Evolutionary conservation across 1,140 invertebrate species (phyloP).

Genomic region (Amyelois transitella): DNA sequence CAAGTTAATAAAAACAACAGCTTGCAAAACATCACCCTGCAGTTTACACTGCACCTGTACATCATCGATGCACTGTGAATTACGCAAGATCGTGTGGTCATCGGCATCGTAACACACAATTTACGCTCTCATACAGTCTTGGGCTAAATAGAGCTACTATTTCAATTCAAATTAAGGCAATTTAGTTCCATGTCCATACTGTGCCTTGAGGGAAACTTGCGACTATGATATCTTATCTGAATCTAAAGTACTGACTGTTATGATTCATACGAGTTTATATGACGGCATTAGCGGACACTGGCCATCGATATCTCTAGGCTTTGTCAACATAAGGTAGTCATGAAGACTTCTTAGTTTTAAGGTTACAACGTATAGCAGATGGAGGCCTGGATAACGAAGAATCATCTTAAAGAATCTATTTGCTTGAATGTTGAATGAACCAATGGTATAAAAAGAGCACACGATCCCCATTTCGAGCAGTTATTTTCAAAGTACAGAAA

Average conservation of each 20-base stretch:
- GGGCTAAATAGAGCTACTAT: constrained; percentile 35
- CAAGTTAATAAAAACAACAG: no score
- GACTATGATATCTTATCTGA: not conserved
- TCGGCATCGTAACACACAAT: constrained; percentile 38
- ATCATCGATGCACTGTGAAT: constrained; percentile 14
- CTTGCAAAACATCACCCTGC: not conserved
- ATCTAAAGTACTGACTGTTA: not conserved
- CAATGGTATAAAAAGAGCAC: no score
- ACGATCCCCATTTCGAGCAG: no score
- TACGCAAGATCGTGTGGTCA: constrained; percentile 27
- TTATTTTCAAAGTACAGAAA: no score
- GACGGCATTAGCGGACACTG: not conserved
- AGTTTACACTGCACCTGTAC: not conserved
- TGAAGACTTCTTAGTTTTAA: no score
- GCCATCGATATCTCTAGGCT: not conserved
- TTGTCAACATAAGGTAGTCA: not conserved
- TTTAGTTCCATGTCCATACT: not conserved
- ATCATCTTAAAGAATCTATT: no score
- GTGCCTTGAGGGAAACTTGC: not conserved
- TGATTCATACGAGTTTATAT: not conserved
- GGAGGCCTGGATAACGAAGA: no score
- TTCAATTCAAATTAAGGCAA: not conserved
- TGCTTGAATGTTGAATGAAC: no score
- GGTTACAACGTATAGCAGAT: no score
- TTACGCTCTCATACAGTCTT: constrained; percentile 35